phyloP scores from a whole-genome alignment of 2,888 invertebrate genomes.

The Mycalesis mineus region DNA sequence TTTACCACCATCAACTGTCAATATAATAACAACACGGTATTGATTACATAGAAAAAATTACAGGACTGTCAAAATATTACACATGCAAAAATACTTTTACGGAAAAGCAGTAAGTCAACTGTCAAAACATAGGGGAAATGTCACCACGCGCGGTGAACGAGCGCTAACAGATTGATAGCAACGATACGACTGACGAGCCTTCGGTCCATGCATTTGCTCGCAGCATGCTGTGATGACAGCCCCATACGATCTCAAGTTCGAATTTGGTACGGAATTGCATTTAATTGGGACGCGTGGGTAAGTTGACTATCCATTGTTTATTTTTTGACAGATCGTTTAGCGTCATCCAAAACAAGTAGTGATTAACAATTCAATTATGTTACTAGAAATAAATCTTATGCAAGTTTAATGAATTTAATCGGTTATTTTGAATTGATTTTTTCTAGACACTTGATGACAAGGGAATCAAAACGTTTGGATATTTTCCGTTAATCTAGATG shows the following conservation, averaged over 20 bases:
- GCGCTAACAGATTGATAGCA: conserved; percentile 64
- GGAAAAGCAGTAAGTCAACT: not conserved
- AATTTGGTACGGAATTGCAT: conserved; percentile 52
- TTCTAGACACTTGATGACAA: no score
- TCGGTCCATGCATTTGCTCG: conserved; percentile 44
- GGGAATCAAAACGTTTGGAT: no score
- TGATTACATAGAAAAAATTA: not conserved
- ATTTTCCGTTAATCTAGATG: no score
- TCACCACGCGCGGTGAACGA: conserved; percentile 41
- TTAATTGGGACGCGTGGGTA: conserved; percentile 36
- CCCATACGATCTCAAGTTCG: conserved; percentile 56
- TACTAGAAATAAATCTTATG: not conserved
- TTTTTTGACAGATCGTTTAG: not conserved
- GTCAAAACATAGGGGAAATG: not conserved
- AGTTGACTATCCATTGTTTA: not conserved
- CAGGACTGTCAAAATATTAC: not conserved
- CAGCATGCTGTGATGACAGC: conserved; percentile 50
- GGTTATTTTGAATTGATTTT: no score
- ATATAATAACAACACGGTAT: not conserved
- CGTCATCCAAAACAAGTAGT: not conserved
- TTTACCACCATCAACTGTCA: not conserved
- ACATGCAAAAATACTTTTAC: not conserved
- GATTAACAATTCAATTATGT: not conserved
- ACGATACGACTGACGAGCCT: conserved; percentile 55
- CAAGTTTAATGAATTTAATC: no score